Conservation (phyloP, 2,797 vertebrate genomes). For the Gymnodraco acuticeps region DNA sequence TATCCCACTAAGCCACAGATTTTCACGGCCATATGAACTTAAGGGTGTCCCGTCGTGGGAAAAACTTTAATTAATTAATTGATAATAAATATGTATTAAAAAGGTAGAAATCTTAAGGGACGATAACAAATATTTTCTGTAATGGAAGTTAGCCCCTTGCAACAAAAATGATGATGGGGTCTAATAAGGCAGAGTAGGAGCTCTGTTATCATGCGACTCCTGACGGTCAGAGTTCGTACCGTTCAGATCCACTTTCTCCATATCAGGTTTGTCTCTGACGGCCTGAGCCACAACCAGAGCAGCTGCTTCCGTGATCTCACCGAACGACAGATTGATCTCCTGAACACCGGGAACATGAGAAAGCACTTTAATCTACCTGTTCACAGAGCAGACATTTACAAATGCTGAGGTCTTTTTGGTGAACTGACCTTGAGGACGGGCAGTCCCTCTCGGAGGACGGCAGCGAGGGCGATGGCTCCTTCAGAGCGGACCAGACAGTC, state of each 20-base stretch:
- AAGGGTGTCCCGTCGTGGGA: too few species aligned
- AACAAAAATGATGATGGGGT: too few species aligned
- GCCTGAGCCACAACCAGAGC: conserved; percentile 90
- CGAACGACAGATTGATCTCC: conserved; percentile 97
- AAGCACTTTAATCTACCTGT: not conserved
- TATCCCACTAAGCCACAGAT: too few species aligned
- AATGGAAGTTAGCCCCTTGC: too few species aligned
- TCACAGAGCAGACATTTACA: not conserved
- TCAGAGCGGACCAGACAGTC: conserved; percentile 96
- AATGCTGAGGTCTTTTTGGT: not conserved
- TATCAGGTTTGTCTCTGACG: conserved; percentile 85
- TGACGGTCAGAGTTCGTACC: conserved; percentile 77
- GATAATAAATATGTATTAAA: too few species aligned
- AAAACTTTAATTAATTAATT: too few species aligned
- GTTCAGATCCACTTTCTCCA: conserved; percentile 96
- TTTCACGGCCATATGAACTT: too few species aligned
- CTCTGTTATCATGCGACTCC: too few species aligned
- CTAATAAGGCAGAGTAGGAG: too few species aligned
- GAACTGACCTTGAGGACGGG: conserved; percentile 90
- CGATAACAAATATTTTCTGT: too few species aligned
- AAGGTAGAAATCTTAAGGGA: too few species aligned
- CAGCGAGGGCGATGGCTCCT: conserved; percentile 91
- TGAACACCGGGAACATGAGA: conserved; percentile 49
- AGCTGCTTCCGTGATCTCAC: conserved; percentile 93
- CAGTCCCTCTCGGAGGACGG: conserved; percentile 86